These are phyloP conservation scores for Capitella teleta DNA, from an alignment of 1,140 invertebrate genomes.

Conservation along the genomic window DNA sequence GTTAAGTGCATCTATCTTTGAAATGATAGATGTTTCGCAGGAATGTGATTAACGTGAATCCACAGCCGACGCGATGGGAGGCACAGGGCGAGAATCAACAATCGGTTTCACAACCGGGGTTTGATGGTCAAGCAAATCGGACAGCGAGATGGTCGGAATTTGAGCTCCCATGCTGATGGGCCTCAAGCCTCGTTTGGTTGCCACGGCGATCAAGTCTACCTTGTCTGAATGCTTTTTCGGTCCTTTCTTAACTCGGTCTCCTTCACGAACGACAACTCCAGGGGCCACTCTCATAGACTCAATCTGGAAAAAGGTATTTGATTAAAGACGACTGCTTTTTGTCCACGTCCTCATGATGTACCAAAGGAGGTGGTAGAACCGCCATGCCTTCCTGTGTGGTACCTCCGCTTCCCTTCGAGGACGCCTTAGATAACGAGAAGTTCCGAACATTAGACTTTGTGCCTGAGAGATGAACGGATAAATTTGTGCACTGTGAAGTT, in stretches of 20 bases:
- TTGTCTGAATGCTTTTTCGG: constrained; percentile 16
- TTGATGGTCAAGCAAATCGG: constrained; percentile 27
- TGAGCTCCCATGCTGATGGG: background rate
- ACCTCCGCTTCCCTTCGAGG: too few relatives aligned
- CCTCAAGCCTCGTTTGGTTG: background rate
- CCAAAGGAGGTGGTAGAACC: constrained; percentile 24
- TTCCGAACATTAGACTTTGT: too few relatives aligned
- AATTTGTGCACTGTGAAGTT: too few relatives aligned
- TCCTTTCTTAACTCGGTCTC: constrained; percentile 28
- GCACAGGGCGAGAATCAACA: constrained; percentile 24
- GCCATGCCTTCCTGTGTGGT: constrained; percentile 11
- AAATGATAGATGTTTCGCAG: background rate
- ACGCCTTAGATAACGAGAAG: too few relatives aligned
- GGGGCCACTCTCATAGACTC: constrained; percentile 32
- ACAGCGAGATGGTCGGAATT: constrained; percentile 19
- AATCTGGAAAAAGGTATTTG: constrained; percentile 17
- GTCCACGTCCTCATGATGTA: background rate
- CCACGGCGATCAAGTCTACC: background rate
- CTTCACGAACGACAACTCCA: constrained; percentile 32
- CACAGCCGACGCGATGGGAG: constrained; percentile 19
- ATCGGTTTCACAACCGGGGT: constrained; percentile 27
- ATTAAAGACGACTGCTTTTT: background rate
- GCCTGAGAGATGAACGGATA: too few relatives aligned
- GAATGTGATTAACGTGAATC: background rate
- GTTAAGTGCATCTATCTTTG: too few relatives aligned